Evolutionary conservation across 1,140 invertebrate species (phyloP), one percentile per base, ranked within the genome.

Genomic region (Aphaenogaster floridana): DNA sequence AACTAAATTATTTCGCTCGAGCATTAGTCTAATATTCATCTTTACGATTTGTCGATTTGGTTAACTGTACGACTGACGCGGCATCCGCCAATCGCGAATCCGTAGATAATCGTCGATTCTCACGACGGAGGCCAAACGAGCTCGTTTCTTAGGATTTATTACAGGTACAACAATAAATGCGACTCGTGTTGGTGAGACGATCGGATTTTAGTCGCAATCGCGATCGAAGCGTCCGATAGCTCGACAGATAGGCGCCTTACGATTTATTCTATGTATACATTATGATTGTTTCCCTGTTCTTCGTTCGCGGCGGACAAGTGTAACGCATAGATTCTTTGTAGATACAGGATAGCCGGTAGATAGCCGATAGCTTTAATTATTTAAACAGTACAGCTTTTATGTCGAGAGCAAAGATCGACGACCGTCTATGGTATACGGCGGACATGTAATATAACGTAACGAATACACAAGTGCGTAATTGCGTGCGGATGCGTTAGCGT

Each of bases 341-440:
- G 95, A 95, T 95, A 95, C 91, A 91, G 91, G 93, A 93, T 94
- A 95, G 93, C 92, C 91, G 90, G 88, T 93, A 94, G 93, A 93
- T 94, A 95, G 92, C 92, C 89, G 92, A 95, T 95, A 95, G 94
- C 94, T 95, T 95, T 95, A 95, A 95, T 95, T 95, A 95, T 95
- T 95, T 95, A 94, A 95, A 94, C 87, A 89, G 80, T 92, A 93
- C 86, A 81, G 89, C 88, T 92, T 93, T 90, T 90, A 88, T 92
- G 80, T 88, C 80, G 86, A 86, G 84, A 63, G 77, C 71, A 76
- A 87, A 66, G 66, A 85, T 79, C 89, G 71, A 88, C 69, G 86
- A 86, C 71, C 69, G 34, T 63, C 50, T 71, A 84, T 36, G 81
- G 11, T 36, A 63, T 63, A 66, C 54, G 90, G 90, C 89, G 85